Percentiles rank a stretch among this genome's conserved stretches.
Evolutionary conservation across 1,140 invertebrate genomes (phyloP).

Genomic region (Drosophila sproati): DNA sequence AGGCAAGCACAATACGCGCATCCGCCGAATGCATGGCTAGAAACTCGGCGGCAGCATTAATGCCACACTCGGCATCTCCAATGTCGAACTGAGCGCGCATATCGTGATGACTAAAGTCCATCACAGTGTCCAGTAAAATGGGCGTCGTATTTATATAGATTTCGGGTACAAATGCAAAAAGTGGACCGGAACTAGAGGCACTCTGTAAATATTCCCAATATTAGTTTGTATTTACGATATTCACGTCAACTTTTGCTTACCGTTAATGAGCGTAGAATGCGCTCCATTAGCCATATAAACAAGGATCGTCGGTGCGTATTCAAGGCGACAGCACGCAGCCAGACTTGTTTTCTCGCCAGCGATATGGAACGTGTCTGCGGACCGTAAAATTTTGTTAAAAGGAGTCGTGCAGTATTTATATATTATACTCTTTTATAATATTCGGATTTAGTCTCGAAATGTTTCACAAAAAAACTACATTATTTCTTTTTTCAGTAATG

Average conservation of each 20-base stretch:
- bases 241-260: slow-evolving; percentile 32
- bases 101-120: slow-evolving; percentile 86
- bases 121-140: slow-evolving; percentile 86
- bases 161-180: slow-evolving; percentile 93
- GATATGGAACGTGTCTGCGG: slow-evolving; percentile 81
- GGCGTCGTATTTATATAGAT: slow-evolving; percentile 88
- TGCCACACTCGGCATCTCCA: slow-evolving; percentile 79
- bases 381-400: background rate
- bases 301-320: slow-evolving; percentile 58
- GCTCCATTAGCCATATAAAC: slow-evolving; percentile 87
- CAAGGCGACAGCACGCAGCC: slow-evolving; percentile 78
- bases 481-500: too few species aligned
- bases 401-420: too few species aligned
- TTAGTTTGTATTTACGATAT: background rate
- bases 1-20: slow-evolving; percentile 90
- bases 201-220: slow-evolving; percentile 32
- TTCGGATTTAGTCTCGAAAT: too few species aligned
- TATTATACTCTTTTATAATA: too few species aligned
- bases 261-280: slow-evolving; percentile 86
- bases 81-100: slow-evolving; percentile 72
- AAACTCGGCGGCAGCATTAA: slow-evolving; percentile 89
- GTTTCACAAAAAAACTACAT: too few species aligned
- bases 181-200: slow-evolving; percentile 86
- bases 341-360: slow-evolving; percentile 77
- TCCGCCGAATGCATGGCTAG: slow-evolving; percentile 91